Conservation (phyloP, 2,113 vertebrate genomes). For the Eretmodus cyanostictus region DNA sequence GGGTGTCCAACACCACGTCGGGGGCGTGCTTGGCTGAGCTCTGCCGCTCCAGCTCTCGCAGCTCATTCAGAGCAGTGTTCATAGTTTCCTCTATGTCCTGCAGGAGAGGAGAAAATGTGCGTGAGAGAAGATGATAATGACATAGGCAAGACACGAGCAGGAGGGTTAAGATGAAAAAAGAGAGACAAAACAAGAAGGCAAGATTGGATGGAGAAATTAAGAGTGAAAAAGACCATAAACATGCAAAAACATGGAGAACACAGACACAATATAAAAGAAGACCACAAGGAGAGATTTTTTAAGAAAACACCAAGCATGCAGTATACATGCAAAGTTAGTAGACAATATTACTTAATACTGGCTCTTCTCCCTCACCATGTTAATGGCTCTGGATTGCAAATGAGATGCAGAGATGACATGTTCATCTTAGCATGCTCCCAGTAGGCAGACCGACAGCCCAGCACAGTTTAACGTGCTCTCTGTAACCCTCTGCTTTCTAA, state of each 20-base stretch:
- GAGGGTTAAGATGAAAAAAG: not conserved
- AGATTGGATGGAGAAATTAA: not conserved
- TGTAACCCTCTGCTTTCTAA: conserved; percentile 14
- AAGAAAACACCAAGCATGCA: not conserved
- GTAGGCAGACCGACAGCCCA: conserved; percentile 36
- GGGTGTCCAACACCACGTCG: conserved; percentile 93
- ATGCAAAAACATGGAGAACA: not conserved
- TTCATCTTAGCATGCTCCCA: conserved; percentile 32
- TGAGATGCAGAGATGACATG: conserved; percentile 23
- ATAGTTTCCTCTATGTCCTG: conserved; percentile 99
- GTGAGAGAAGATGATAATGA: not conserved
- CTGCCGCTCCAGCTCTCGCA: conserved; percentile 94
- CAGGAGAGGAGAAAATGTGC: not conserved
- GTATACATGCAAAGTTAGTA: not conserved
- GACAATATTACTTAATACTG: not conserved
- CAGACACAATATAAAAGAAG: not conserved
- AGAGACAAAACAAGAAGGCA: not conserved
- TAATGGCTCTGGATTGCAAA: not conserved
- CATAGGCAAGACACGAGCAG: not conserved
- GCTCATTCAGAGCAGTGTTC: conserved; percentile 95
- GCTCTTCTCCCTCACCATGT: conserved; percentile 2
- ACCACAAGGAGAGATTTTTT: not conserved
- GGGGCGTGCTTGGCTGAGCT: conserved; percentile 93
- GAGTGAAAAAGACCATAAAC: not conserved
- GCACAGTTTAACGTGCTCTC: conserved; percentile 23